Evolutionary conservation across 2,888 invertebrate genomes (phyloP), one percentile per base, ranked within the genome.

Genomic region (Achlya flavicornis): DNA sequence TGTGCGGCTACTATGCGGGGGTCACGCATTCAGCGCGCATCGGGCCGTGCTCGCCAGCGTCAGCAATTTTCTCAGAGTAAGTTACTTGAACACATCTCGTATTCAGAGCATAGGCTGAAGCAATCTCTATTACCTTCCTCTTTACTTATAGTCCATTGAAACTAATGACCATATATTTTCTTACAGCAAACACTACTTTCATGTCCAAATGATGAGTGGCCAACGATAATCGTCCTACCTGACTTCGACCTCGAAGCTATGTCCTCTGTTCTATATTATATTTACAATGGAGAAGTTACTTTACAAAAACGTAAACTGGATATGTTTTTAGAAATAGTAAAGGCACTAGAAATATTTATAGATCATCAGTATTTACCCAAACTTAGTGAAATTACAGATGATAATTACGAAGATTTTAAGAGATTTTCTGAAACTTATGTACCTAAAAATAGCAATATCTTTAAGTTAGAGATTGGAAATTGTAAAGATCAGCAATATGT

Each of bases 31-130:
- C 76, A 94, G 94, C 78, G 96, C 96, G 0, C 96, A 96, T 81
- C 95, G 95, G 61, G 91, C 95, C 4, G 95, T 96, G 12, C 90
- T 96, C 10, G 96, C 96, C 0, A 95, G 96, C 68, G 96, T 95
- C 74, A 96, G 96, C 89, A 94, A 94, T 64, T 95, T 96, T 78
- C 91, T 96, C 19, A 95, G 95, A 92, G 96, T 96, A 89, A 68
- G 76, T 74, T 57, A 66, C 46, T 64, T 61, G 63, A 64, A 43
- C 58, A 71, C 69, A 73, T 69, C 10, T 62, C 58, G 38, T 46
- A 46, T 46, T 46, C 46, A n/a, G n/a, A 46, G n/a, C 46, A n/a
- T 46, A 46, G n/a, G n/a, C n/a, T 5, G 5, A 6, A 46, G 7
- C 46, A 46, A n/a, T 46, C 12, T 12, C 43, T 46, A 46, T 46